Conservation (phyloP, 2,888 invertebrate genomes). For the Tromatobia lineatoria region DNA sequence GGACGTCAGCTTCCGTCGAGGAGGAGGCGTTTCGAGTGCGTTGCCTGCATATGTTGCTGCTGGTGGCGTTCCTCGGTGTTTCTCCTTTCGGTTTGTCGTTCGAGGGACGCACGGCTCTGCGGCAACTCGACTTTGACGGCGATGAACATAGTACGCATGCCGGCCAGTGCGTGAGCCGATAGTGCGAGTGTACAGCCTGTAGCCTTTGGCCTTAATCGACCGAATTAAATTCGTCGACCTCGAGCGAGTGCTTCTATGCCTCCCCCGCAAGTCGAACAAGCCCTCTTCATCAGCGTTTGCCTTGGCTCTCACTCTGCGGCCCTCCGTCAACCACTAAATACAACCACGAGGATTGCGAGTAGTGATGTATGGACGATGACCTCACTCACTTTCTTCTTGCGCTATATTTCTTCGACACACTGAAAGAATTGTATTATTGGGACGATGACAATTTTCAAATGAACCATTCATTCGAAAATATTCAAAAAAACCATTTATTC, state of each 20-base stretch:
- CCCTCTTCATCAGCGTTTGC: slow-evolving; percentile 63
- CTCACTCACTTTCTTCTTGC: not conserved
- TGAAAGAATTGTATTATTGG: too few species aligned
- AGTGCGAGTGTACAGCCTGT: slow-evolving; percentile 54
- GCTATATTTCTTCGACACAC: not conserved
- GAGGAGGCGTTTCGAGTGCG: slow-evolving; percentile 43
- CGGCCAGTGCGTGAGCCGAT: slow-evolving; percentile 38
- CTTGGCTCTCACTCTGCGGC: slow-evolving; percentile 16
- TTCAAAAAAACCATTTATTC: too few species aligned
- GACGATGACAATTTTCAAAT: too few species aligned
- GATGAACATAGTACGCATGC: slow-evolving; percentile 11
- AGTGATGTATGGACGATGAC: not conserved
- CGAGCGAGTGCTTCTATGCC: slow-evolving; percentile 66
- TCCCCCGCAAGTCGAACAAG: slow-evolving; percentile 61
- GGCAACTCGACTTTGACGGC: slow-evolving; percentile 37
- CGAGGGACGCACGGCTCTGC: slow-evolving; percentile 28
- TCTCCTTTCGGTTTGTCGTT: slow-evolving; percentile 38
- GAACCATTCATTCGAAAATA: too few species aligned
- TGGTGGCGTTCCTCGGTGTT: slow-evolving; percentile 59
- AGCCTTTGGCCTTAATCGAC: slow-evolving; percentile 77
- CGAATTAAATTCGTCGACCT: slow-evolving; percentile 76
- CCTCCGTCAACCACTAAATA: not conserved
- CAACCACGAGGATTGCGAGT: not conserved
- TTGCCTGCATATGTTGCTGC: slow-evolving; percentile 57
- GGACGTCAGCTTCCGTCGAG: slow-evolving; percentile 54